phyloP scores from a whole-genome alignment of 2,888 invertebrate species.

The Alcis repandata region DNA sequence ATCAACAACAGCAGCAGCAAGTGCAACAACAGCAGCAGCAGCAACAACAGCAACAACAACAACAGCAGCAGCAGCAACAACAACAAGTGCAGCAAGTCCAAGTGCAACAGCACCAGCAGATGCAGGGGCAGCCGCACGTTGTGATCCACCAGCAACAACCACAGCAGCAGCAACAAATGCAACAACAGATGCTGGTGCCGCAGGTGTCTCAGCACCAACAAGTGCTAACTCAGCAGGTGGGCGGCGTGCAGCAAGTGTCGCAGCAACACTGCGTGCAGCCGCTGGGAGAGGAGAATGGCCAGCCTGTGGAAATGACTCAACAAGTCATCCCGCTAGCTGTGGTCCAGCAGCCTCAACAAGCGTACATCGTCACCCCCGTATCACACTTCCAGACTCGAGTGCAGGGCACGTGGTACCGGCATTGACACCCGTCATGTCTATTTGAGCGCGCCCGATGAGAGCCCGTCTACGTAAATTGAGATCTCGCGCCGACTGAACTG shows the following conservation, averaged over 20 bases:
- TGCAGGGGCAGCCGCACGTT: conserved; percentile 76
- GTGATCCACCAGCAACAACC: conserved; percentile 77
- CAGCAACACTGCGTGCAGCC: conserved; percentile 81
- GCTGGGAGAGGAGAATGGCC: conserved; percentile 81
- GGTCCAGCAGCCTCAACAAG: conserved; percentile 88
- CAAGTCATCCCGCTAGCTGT: conserved; percentile 89
- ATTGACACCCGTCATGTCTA: conserved; percentile 65
- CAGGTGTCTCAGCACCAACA: conserved; percentile 84
- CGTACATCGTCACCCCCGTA: conserved; percentile 89
- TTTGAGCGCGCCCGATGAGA: conserved; percentile 17
- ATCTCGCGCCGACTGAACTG: conserved; percentile 63
- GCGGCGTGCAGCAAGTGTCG: conserved; percentile 76
- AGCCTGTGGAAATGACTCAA: conserved; percentile 88
- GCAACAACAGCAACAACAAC: conserved; percentile 50
- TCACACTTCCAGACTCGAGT: conserved; percentile 89
- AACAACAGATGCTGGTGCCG: conserved; percentile 82
- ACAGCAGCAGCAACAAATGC: conserved; percentile 73
- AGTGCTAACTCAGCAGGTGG: conserved; percentile 78
- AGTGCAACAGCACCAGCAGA: conserved; percentile 67
- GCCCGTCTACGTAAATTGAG: conserved; percentile 59
- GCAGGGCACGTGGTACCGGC: conserved; percentile 87
- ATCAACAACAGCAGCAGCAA: conserved; percentile 62
- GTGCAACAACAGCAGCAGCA: conserved; percentile 69
- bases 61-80: conserved; percentile 74
- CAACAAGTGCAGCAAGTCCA: conserved; percentile 51